Evolutionary conservation across 2,888 invertebrate species (phyloP).

Genomic region (Rotaria macrura): DNA sequence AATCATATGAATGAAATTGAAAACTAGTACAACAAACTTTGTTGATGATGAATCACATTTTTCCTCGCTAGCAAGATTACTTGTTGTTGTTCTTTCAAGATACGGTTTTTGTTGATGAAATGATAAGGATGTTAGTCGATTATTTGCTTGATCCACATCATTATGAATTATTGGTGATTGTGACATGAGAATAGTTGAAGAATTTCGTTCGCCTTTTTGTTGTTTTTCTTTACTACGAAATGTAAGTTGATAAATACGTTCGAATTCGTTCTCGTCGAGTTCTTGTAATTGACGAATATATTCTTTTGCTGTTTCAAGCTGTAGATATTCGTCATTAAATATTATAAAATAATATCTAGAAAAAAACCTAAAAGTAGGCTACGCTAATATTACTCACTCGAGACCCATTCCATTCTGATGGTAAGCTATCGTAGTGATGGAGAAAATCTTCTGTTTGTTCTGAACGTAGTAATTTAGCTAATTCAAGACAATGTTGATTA

Average conservation of each 20-base stretch:
- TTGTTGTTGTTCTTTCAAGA: background rate
- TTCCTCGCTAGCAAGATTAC: background rate
- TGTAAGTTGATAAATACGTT: background rate
- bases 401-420: constrained; percentile 18
- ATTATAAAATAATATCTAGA: background rate
- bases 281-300: constrained; percentile 22
- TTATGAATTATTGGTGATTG: background rate
- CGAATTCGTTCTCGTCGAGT: background rate
- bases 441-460: constrained; percentile 19
- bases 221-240: background rate
- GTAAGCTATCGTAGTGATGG: constrained; percentile 11
- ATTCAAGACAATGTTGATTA: background rate
- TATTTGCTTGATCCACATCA: background rate
- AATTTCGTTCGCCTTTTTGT: background rate
- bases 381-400: background rate
- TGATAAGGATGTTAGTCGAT: background rate
- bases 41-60: background rate
- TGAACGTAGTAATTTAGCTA: constrained; percentile 19
- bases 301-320: constrained; percentile 1
- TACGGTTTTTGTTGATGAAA: background rate
- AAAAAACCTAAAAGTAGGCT: background rate
- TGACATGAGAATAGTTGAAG: background rate
- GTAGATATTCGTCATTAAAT: background rate
- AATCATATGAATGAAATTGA: too few species aligned
- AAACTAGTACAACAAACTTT: background rate